A percentile compares a stretch with the other conserved stretches of the same genome.
Conservation (phyloP, 2,888 invertebrate species). For the Heliconius sara region DNA sequence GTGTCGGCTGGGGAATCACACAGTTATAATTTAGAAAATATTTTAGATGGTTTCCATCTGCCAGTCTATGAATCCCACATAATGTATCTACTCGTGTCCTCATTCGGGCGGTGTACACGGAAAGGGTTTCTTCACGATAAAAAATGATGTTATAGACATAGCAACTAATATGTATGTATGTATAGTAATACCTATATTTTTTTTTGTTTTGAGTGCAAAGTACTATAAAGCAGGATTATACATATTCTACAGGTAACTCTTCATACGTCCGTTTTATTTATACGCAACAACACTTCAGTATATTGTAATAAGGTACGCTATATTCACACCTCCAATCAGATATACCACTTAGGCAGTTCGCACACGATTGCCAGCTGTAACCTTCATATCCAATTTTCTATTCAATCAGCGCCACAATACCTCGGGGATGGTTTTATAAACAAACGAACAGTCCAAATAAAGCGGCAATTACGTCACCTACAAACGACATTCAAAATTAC, state of each 20-base stretch:
- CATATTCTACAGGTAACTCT: background rate
- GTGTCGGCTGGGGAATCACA: too few relatives aligned
- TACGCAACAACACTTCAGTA: background rate
- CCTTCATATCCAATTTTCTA: conserved; percentile 53
- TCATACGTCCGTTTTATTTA: background rate
- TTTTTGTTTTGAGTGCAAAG: background rate
- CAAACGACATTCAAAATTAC: conserved; percentile 79
- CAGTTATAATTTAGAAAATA: too few relatives aligned
- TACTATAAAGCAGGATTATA: background rate
- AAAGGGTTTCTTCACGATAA: background rate
- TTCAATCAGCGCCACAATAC: conserved; percentile 57
- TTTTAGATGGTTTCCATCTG: background rate
- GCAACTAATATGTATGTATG: too few relatives aligned
- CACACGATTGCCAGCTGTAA: conserved; percentile 39
- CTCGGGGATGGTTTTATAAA: conserved; percentile 53
- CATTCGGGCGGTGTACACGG: too few relatives aligned
- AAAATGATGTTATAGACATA: background rate
- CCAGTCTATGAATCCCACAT: background rate
- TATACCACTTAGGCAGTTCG: background rate
- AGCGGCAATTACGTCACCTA: conserved; percentile 76
- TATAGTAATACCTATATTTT: too few relatives aligned
- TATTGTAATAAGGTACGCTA: background rate
- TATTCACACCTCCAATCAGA: conserved; percentile 20
- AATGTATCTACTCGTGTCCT: background rate
- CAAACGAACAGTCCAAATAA: conserved; percentile 63